phyloP scores from a whole-genome alignment of 37 sponge, comb jelly and placozoan species.

The Halisarca cf. caerulea region DNA sequence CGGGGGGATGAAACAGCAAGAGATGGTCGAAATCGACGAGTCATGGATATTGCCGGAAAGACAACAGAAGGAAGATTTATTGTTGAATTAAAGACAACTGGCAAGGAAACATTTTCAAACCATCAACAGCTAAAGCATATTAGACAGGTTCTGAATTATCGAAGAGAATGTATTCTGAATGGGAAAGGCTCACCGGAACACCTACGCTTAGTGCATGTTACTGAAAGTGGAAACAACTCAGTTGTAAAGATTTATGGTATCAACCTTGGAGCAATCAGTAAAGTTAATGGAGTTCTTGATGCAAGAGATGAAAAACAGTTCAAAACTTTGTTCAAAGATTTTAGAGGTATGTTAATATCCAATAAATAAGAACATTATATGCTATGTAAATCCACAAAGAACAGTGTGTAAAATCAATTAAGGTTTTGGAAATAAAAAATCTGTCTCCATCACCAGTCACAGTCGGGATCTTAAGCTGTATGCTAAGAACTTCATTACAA shows the following conservation, averaged over 20 bases:
- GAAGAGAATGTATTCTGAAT: neutral
- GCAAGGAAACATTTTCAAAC: neutral
- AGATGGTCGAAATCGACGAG: neutral
- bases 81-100: neutral
- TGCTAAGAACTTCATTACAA: too few species aligned
- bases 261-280: neutral
- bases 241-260: neutral
- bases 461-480: too few species aligned
- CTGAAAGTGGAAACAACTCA: neutral
- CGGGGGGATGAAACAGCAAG: neutral
- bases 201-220: neutral
- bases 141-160: neutral
- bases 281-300: neutral
- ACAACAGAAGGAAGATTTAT: neutral
- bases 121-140: neutral
- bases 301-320: neutral
- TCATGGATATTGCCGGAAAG: neutral
- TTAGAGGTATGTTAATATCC: too few species aligned
- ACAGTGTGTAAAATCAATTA: too few species aligned
- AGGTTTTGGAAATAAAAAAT: too few species aligned
- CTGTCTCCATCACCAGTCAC: too few species aligned
- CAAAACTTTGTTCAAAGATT: neutral
- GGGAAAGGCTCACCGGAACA: neutral
- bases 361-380: too few species aligned
- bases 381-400: too few species aligned